A percentile compares a stretch with the other conserved stretches of the same genome.
These are phyloP conservation scores for Dryococelus australis DNA, from an alignment of 2,888 invertebrate genomes.

Conservation along the genomic window DNA sequence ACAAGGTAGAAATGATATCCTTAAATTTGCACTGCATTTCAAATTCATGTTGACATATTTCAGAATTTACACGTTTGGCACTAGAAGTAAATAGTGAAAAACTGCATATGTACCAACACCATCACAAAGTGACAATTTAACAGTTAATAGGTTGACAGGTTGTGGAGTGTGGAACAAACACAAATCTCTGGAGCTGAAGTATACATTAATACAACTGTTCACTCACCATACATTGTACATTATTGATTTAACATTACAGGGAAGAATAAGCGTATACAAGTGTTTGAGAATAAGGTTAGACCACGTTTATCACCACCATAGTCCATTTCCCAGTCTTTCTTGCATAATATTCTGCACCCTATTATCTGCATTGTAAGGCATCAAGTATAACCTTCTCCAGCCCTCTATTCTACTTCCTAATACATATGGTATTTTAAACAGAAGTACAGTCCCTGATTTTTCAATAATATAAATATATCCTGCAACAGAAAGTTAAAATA, in stretches of 20 bases:
- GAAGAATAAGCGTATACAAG: conserved; percentile 39
- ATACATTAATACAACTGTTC: neutral
- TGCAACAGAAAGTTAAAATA: neutral
- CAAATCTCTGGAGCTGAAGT: neutral
- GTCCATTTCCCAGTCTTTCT: neutral
- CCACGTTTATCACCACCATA: neutral
- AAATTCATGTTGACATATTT: neutral
- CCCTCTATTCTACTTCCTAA: neutral
- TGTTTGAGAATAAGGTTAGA: neutral
- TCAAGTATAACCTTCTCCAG: neutral
- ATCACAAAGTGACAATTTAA: neutral
- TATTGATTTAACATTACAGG: conserved; percentile 13
- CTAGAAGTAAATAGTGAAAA: neutral
- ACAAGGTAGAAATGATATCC: neutral
- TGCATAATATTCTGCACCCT: neutral
- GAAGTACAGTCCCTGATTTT: neutral
- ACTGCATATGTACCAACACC: neutral
- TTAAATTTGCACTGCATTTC: neutral
- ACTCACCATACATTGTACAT: neutral
- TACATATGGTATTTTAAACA: neutral
- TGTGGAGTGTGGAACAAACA: neutral
- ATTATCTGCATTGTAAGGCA: neutral
- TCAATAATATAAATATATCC: neutral
- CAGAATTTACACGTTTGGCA: neutral
- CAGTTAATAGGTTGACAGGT: neutral